phyloP scores from a whole-genome alignment of 2,797 vertebrate genomes.

The Astyanax mexicanus region DNA sequence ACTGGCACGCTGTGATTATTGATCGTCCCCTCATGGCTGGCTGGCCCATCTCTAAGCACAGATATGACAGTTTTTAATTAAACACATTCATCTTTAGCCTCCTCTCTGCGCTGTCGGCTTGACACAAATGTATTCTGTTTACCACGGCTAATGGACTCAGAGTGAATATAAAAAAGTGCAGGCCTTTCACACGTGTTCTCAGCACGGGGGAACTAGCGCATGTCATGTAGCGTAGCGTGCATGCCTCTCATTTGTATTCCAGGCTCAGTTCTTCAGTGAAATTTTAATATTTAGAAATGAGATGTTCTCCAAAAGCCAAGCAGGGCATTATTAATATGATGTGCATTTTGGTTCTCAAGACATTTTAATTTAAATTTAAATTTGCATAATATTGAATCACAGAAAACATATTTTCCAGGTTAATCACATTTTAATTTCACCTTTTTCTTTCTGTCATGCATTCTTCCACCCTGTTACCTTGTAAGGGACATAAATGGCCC shows the following conservation, averaged over 20 bases:
- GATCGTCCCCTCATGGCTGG: constrained; percentile 74
- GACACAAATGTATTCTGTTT: constrained; percentile 82
- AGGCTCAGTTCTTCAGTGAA: constrained; percentile 13
- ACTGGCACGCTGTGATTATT: constrained; percentile 66
- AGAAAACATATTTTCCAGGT: too few relatives aligned
- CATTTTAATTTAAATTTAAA: too few relatives aligned
- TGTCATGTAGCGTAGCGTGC: not conserved
- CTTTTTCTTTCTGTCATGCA: too few relatives aligned
- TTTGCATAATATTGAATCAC: too few relatives aligned
- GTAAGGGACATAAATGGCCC: too few relatives aligned
- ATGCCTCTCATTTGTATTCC: constrained; percentile 8
- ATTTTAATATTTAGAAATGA: not conserved
- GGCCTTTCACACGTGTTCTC: constrained; percentile 21
- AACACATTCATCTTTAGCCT: constrained; percentile 81
- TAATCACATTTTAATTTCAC: too few relatives aligned
- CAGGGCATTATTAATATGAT: too few relatives aligned
- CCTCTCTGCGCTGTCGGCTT: constrained; percentile 62
- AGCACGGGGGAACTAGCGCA: not conserved
- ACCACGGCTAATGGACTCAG: constrained; percentile 73
- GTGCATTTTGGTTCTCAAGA: too few relatives aligned
- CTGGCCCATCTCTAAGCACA: constrained; percentile 76
- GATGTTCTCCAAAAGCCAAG: too few relatives aligned
- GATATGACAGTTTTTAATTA: constrained; percentile 86
- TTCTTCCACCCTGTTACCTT: too few relatives aligned
- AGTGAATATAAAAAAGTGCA: constrained; percentile 47